Percentiles rank a stretch among this genome's conserved stretches.
phyloP scores from a whole-genome alignment of 37 sponge, comb jelly and placozoan genomes.

The Ianthella basta region DNA sequence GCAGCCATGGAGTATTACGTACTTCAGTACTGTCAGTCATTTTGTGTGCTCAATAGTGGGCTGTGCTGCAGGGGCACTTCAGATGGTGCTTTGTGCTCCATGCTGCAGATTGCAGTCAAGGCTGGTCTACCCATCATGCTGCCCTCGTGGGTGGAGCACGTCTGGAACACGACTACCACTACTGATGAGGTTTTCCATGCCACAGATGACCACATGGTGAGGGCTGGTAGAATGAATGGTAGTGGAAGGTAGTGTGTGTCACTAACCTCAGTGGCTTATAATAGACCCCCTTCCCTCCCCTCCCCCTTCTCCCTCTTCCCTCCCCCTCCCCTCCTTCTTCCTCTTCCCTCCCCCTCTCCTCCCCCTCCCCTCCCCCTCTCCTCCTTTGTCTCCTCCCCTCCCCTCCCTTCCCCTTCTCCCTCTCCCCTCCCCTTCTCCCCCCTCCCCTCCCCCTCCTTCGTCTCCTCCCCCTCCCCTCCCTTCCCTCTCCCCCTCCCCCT shows the following conservation, averaged over 20 bases:
- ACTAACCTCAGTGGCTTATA: not conserved
- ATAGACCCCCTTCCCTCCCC: not conserved
- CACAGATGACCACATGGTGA: constrained; percentile 38
- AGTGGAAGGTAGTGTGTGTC: not conserved
- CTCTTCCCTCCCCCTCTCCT: too few species aligned
- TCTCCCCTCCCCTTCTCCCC: too few species aligned
- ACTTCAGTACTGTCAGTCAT: too few species aligned
- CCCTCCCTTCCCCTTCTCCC: too few species aligned
- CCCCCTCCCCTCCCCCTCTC: too few species aligned
- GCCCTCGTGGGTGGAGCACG: constrained; percentile 78
- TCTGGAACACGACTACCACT: constrained; percentile 29
- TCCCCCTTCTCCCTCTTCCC: not conserved
- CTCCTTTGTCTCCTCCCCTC: too few species aligned
- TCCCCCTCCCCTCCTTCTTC: too few species aligned
- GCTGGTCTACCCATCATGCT: constrained; percentile 71
- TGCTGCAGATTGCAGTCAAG: constrained; percentile 64
- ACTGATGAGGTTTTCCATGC: constrained; percentile 22
- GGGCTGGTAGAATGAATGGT: not conserved
- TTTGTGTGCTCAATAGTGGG: too few species aligned
- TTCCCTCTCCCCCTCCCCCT: not conserved
- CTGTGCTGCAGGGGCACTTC: too few species aligned
- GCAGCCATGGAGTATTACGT: too few species aligned
- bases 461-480: not conserved
- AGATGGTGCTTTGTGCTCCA: too few species aligned
- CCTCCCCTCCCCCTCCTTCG: not conserved